Evolutionary conservation across 2,797 vertebrate species (phyloP), one percentile per base, ranked within the genome.

Genomic region (Antennarius maculatus): DNA sequence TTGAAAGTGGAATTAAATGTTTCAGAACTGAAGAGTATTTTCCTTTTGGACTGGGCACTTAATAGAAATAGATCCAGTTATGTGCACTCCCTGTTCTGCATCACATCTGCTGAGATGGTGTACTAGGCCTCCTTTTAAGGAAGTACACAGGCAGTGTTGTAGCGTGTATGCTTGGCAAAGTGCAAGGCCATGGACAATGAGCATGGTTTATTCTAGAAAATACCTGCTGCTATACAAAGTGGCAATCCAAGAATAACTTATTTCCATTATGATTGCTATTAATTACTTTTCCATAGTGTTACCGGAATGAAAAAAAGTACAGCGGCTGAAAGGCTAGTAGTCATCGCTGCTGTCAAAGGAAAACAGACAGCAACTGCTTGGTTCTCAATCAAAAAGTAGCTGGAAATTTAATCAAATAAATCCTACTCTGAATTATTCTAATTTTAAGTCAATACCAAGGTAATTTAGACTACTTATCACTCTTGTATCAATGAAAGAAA

Each of bases 61-160:
- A 69, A 17, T 73, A 71, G 74, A 86, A 82, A 85, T 64, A 76
- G 74, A 82, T 78, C 69, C 68, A 76, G 75, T 54, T 61, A 43
- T 27, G 61, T 63, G 57, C 76, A 58, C 77, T 81, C 84, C 75
- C 79, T 76, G 69, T 54, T 85, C 74, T 54, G 57, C 73, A 84
- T 87, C 84, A 68, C 78, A 60, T 79, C 69, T 63, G 60, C 77
- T 74, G 66, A 59, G 74, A 76, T 54, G 77, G 61, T 63, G 82
- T 45, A 58, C 60, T 81, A 3, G 5, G 74, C 76, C 80, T 91
- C 91, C 92, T 91, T 93, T 90, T 93, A 91, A 87, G 91, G 91
- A 89, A 91, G 84, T 66, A 64, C 82, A 75, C 81, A 80, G 73
- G 49, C 85, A 54, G 52, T 80, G 80, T 85, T 79, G 76, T 68